Conservation (phyloP, 2,888 invertebrate genomes). For the Nasonia oneida region DNA sequence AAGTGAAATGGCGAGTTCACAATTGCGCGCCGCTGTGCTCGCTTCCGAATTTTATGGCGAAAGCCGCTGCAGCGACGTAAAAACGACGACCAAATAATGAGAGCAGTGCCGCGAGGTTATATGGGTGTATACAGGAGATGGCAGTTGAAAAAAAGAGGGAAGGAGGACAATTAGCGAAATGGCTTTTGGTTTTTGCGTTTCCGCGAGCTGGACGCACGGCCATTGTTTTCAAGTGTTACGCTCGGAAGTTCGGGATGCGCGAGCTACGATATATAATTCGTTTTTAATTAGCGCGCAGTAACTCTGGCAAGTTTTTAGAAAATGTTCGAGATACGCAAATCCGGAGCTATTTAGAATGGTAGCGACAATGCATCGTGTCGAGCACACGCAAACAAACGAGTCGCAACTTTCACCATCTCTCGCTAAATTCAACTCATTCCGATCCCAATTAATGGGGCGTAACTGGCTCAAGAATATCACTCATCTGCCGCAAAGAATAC, state of each 20-base stretch:
- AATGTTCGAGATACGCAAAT: too few relatives aligned
- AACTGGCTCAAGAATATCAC: neutral
- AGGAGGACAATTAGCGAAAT: neutral
- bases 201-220: neutral
- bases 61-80: neutral
- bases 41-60: slow-evolving; percentile 10
- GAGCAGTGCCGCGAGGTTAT: neutral
- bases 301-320: too few relatives aligned
- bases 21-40: neutral
- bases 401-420: neutral
- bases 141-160: neutral
- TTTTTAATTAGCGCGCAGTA: neutral
- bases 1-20: slow-evolving; percentile 28
- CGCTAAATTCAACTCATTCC: neutral
- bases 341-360: too few relatives aligned
- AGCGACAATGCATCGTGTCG: too few relatives aligned
- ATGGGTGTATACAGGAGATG: neutral
- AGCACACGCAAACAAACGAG: neutral
- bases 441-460: neutral
- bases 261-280: neutral
- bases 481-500: neutral
- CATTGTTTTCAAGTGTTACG: neutral
- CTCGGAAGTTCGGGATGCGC: neutral
- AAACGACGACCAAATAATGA: neutral
- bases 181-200: neutral